Percentiles rank a stretch among this genome's conserved stretches.
phyloP scores from a whole-genome alignment of 2,888 invertebrate genomes.

The Aleiodes alternator region DNA sequence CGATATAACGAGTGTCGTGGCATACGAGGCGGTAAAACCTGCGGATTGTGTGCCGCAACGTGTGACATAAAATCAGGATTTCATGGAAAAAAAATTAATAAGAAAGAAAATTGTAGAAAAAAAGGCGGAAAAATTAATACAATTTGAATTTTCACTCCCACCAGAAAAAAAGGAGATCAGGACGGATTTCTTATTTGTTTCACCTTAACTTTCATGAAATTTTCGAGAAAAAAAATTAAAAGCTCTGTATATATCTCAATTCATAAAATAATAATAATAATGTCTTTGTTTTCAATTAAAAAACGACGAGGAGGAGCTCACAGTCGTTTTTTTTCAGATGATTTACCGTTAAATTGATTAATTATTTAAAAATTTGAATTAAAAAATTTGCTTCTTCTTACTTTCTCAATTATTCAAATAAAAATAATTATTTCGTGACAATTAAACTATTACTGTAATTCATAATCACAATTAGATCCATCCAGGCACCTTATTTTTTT shows the following conservation, averaged over 20 bases:
- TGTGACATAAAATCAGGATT: background rate
- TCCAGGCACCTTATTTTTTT: background rate
- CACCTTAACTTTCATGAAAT: background rate
- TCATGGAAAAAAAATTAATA: background rate
- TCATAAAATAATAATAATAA: background rate
- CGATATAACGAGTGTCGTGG: conserved; percentile 67
- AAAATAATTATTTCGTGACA: background rate
- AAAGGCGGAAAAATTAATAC: background rate
- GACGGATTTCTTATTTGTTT: background rate
- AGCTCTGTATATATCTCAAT: background rate
- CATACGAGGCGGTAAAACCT: conserved; percentile 34
- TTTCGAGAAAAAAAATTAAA: background rate
- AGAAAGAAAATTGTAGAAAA: background rate
- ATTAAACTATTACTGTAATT: conserved; percentile 3
- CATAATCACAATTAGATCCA: conserved; percentile 27
- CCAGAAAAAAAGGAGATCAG: background rate
- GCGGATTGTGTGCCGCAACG: conserved; percentile 48
- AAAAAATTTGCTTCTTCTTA: background rate
- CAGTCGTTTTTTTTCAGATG: background rate
- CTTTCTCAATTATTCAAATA: background rate
- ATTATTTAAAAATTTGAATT: too few relatives aligned
- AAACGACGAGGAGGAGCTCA: conserved; percentile 18
- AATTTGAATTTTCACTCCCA: background rate
- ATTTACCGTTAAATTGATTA: background rate
- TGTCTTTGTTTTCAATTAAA: background rate